Evolutionary conservation across 1,140 invertebrate genomes (phyloP), one percentile per base, ranked within the genome.

Genomic region (Daktulosphaira vitifoliae): DNA sequence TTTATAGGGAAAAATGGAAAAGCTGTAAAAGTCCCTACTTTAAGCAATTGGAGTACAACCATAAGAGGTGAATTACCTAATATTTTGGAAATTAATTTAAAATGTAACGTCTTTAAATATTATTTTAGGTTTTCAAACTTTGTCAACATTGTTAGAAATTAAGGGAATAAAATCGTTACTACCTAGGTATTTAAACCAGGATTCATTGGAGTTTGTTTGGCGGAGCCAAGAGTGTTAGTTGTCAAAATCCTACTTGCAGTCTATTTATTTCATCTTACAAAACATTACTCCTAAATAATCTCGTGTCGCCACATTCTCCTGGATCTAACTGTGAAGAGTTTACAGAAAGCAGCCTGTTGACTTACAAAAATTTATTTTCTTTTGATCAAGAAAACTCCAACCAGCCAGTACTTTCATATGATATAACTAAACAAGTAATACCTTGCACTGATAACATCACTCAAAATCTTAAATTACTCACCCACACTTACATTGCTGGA

Each of bases 51-150:
- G 50, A 52, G 16, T 7, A 51, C 49, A 26, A 52, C 26, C 16
- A 52, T 33, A 20, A 52, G 50, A 52, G 26, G 50, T 37, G 29
- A 33, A 29, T 52, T 0, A 52, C 29, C 37, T 18, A 11, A 33
- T 51, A 26, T 51, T 25, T 26, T 50, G 18, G 13, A 33, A 33
- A 3, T 18, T 42, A 15, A 42, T 52, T 52, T 4, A 20, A 2
- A 33, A 20, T 52, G 29, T 2, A 13, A 33, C 37, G 20, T 33
- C 16, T 20, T 18, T 33, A n/a, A n/a, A 16, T 52, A 52, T 52
- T 52, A 33, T 52, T 52, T 52, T 18, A 52, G 50, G n/a, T 2
- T 52, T 52, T 33, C 50, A 52, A n/a, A n/a, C n/a, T n/a, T n/a
- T n/a, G n/a, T n/a, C n/a, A 15, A 51, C 26, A 51, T 25, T 52